phyloP scores from a whole-genome alignment of 2,113 vertebrate species.

The Ia io region DNA sequence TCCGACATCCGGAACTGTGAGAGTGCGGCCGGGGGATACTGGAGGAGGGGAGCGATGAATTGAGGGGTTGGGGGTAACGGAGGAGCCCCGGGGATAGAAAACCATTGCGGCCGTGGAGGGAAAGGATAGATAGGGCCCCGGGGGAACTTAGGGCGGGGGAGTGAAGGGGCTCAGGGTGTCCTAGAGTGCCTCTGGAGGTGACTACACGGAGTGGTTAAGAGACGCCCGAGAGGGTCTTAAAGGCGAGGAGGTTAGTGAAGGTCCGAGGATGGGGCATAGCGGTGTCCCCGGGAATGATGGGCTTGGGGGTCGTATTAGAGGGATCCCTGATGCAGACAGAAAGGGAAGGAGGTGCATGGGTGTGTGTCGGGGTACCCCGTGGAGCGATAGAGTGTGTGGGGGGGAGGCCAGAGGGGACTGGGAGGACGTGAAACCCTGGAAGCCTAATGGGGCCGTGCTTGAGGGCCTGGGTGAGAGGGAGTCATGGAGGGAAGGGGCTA shows the following conservation, averaged over 20 bases:
- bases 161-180: background rate
- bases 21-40: slow-evolving; percentile 64
- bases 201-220: background rate
- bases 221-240: background rate
- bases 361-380: background rate
- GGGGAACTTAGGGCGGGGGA: background rate
- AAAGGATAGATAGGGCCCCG: background rate
- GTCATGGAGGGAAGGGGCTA: background rate
- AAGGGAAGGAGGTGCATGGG: background rate
- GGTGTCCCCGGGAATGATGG: background rate
- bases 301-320: background rate
- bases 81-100: background rate
- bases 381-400: background rate
- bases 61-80: background rate
- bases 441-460: background rate
- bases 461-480: background rate
- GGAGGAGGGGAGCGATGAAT: background rate
- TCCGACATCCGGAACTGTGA: slow-evolving; percentile 96
- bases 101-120: background rate
- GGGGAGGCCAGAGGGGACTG: background rate
- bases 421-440: background rate
- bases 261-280: background rate
- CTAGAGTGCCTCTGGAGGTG: background rate
- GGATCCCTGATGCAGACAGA: background rate
- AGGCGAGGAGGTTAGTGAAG: background rate